These are phyloP conservation scores for Aphelenchoides fujianensis DNA, from an alignment of 1,140 invertebrate species.

Conservation along the genomic window DNA sequence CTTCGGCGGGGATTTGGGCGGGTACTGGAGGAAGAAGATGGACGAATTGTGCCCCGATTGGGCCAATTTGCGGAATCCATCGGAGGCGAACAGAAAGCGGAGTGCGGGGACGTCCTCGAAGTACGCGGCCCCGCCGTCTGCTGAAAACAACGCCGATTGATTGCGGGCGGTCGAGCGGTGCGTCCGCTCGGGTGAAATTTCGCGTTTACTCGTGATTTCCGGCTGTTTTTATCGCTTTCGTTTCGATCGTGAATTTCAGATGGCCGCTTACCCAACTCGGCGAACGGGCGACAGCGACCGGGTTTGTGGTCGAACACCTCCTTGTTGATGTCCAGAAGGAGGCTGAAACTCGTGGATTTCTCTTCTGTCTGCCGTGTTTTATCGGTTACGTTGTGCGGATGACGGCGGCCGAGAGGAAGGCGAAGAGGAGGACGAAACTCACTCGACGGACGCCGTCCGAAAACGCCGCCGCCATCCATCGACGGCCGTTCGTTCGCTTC, in stretches of 20 bases:
- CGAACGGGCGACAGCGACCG: constrained; percentile 8
- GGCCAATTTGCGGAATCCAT: not conserved
- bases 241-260: not conserved
- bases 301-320: constrained; percentile 25
- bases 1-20: not conserved
- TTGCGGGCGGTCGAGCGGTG: too few relatives aligned
- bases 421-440: not conserved
- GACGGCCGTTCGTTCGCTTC: not conserved
- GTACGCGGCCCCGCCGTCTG: constrained; percentile 8
- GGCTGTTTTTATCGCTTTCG: not conserved
- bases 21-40: not conserved
- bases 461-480: not conserved
- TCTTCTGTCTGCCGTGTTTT: not conserved
- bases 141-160: too few relatives aligned
- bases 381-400: constrained; percentile 1
- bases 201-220: too few relatives aligned
- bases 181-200: too few relatives aligned
- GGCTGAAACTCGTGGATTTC: constrained; percentile 19
- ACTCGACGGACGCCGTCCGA: not conserved
- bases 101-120: not conserved
- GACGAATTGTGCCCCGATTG: not conserved
- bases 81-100: not conserved
- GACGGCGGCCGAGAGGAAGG: not conserved
- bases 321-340: constrained; percentile 22
- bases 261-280: constrained; percentile 14